Evolutionary conservation across 2,113 vertebrate species (phyloP), one percentile per base, ranked within the genome.

Genomic region (Numenius arquata): DNA sequence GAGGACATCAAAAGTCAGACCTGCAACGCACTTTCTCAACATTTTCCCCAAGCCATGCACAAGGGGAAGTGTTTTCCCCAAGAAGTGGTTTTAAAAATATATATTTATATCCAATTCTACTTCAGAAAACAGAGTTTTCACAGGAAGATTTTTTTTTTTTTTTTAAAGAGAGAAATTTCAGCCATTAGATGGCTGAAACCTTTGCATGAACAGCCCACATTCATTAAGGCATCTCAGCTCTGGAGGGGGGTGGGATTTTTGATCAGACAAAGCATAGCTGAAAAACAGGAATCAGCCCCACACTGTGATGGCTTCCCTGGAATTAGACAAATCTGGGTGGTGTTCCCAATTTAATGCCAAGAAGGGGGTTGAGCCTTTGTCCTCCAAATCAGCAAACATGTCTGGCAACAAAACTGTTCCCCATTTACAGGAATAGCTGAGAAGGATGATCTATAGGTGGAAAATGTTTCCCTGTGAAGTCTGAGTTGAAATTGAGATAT

Each of bases 381-480:
- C 26, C 47, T 89, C 18, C 56, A 36, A 32, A 43, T 30, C 36
- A 79, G 5, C 61, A 32, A 3, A 65, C 70, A 11, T 8, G 56
- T 6, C 81, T 45, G 25, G 8, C 19, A 50, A 10, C 19, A 43
- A 22, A 86, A 14, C 11, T 8, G 27, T 18, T 82, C 29, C 29
- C 4, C 21, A 5, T 43, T 23, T 20, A 13, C 0, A 1, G n/a
- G 25, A 47, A 20, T 2, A 17, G 15, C 10, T 15, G 16, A 50
- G 45, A 59, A 90, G 25, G 38, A 14, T 53, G 26, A 75, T 13
- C 22, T 17, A 1, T 2, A 17, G 36, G 34, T 27, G 15, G 40
- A 34, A 71, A 2, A 26, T 11, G 6, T 38, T 87, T 43, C 26
- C 40, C 23, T 9, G 1, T 30, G 43, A 30, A 48, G 14, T 20